These are phyloP conservation scores for Strigamia crassipes DNA, from an alignment of 2,888 invertebrate genomes.

Conservation along the genomic window DNA sequence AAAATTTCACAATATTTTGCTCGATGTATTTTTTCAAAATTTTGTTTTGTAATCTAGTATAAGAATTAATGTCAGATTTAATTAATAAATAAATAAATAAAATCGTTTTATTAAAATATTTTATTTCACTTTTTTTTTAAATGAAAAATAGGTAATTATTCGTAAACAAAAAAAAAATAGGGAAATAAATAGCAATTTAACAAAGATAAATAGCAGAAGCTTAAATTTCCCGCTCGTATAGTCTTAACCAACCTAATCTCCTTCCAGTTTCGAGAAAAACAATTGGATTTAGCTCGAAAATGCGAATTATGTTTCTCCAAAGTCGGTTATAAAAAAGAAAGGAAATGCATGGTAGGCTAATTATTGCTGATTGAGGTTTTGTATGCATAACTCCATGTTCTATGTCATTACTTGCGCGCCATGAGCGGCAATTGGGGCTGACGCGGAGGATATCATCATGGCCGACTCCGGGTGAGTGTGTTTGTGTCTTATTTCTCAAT, in stretches of 20 bases:
- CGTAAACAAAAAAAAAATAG: not conserved
- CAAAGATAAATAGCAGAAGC: not conserved
- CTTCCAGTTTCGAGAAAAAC: not conserved
- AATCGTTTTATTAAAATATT: too few relatives aligned
- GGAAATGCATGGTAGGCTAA: not conserved
- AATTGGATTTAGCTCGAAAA: not conserved
- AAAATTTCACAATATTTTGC: too few relatives aligned
- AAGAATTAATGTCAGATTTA: too few relatives aligned
- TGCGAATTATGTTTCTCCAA: not conserved
- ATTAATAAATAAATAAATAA: too few relatives aligned
- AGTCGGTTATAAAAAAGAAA: not conserved
- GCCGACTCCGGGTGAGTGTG: slow-evolving; percentile 5
- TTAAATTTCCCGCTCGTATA: not conserved
- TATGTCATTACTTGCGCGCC: not conserved
- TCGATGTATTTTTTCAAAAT: too few relatives aligned
- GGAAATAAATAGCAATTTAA: not conserved
- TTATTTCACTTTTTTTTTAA: not conserved
- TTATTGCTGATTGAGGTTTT: not conserved
- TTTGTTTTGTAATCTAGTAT: too few relatives aligned
- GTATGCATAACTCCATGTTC: not conserved
- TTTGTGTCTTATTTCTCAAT: not conserved
- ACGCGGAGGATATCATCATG: slow-evolving; percentile 26
- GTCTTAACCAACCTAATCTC: not conserved
- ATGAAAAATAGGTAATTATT: not conserved
- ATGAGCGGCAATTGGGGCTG: slow-evolving; percentile 10